Evolutionary conservation across 2,888 invertebrate genomes (phyloP).

Genomic region (Athalia rosae): DNA sequence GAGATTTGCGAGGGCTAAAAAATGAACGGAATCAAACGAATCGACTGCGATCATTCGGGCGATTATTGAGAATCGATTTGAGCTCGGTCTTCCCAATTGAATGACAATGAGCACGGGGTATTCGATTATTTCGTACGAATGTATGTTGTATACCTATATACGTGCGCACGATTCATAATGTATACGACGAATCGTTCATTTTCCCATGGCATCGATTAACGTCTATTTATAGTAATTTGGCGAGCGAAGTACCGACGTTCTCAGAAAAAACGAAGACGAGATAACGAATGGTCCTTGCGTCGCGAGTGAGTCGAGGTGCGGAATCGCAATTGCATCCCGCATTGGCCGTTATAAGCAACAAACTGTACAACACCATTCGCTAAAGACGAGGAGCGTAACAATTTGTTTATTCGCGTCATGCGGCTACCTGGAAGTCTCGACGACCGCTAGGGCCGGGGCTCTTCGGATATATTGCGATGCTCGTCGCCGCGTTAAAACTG

Average conservation of each 20-base stretch:
- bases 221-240: constrained; percentile 71
- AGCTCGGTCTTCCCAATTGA: constrained; percentile 8
- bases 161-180: not conserved
- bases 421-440: constrained; percentile 69
- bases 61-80: constrained; percentile 38
- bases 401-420: constrained; percentile 71
- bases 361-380: no score
- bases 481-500: constrained; percentile 52
- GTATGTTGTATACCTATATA: no score
- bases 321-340: constrained; percentile 58
- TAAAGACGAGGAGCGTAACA: constrained; percentile 47
- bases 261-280: constrained; percentile 61
- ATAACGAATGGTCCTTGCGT: constrained; percentile 71
- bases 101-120: constrained; percentile 23
- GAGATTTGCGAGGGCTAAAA: not conserved
- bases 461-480: constrained; percentile 62
- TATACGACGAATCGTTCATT: constrained; percentile 52
- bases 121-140: not conserved
- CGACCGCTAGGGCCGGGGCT: constrained; percentile 56
- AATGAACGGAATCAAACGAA: not conserved
- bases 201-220: constrained; percentile 67
- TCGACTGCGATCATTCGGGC: not conserved
- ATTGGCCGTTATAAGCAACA: constrained; percentile 31
- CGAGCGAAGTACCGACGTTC: constrained; percentile 61
- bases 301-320: constrained; percentile 45